Evolutionary conservation across 2,797 vertebrate species (phyloP).

Genomic region (Glyptemys insculpta): DNA sequence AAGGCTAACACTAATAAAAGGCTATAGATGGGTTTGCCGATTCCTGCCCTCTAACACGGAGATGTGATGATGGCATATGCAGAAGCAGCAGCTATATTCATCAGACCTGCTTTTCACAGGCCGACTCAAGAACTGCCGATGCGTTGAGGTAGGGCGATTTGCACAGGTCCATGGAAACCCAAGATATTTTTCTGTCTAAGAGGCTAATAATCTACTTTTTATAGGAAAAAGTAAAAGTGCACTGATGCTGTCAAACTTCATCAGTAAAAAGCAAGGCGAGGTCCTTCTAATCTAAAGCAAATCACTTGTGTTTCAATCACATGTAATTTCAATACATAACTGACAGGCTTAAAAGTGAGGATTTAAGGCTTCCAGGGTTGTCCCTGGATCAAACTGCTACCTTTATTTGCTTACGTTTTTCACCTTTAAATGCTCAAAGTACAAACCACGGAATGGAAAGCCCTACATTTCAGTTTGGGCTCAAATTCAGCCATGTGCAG

Average conservation of each 20-base stretch:
- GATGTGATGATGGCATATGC: fast-evolving
- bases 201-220: not conserved
- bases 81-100: fast-evolving
- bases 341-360: not conserved
- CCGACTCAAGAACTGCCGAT: not conserved
- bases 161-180: not conserved
- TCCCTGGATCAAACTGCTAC: not conserved
- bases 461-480: not conserved
- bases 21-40: not conserved
- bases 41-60: not conserved
- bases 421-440: not conserved
- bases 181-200: not conserved
- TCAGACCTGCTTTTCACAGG: not conserved
- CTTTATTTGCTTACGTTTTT: not conserved
- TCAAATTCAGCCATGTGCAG: not conserved
- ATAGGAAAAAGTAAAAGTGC: not conserved
- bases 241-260: not conserved
- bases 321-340: not conserved
- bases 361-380: not conserved
- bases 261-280: not conserved
- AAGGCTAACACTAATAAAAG: not conserved
- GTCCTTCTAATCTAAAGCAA: not conserved
- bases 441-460: not conserved
- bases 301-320: not conserved
- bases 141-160: not conserved